These are phyloP conservation scores for Cryptocephalus moraei DNA, from an alignment of 2,888 invertebrate genomes.

Conservation along the genomic window DNA sequence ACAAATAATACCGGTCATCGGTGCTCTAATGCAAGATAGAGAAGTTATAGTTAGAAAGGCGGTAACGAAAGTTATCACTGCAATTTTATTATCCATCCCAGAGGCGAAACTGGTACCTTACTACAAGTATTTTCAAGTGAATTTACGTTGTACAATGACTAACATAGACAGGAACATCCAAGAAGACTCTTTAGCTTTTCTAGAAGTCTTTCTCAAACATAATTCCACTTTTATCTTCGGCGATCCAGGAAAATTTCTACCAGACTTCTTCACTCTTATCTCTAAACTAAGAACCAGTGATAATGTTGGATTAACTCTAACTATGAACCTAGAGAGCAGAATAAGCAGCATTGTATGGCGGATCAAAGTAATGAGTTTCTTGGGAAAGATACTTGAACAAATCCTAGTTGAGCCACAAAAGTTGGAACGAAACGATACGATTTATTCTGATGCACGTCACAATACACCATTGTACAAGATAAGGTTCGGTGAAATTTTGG, in stretches of 20 bases:
- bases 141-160: conserved; percentile 82
- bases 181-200: conserved; percentile 68
- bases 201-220: conserved; percentile 65
- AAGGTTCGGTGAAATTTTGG: conserved; percentile 5
- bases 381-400: conserved; percentile 50
- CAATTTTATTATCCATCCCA: conserved; percentile 35
- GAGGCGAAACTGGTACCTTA: conserved; percentile 56
- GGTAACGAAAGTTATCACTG: conserved; percentile 45
- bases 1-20: conserved; percentile 56
- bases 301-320: conserved; percentile 56
- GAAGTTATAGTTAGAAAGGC: conserved; percentile 53
- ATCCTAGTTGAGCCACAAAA: conserved; percentile 9
- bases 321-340: conserved; percentile 59
- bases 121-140: conserved; percentile 65
- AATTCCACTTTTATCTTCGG: conserved; percentile 55
- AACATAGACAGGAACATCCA: conserved; percentile 73
- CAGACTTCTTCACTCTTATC: conserved; percentile 76
- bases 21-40: conserved; percentile 60
- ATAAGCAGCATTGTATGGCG: conserved; percentile 71
- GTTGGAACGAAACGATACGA: conserved; percentile 4
- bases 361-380: conserved; percentile 59
- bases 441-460: conserved; percentile 3
- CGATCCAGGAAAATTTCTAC: conserved; percentile 60
- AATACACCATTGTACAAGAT: conserved; percentile 15
- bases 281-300: conserved; percentile 59